phyloP scores from a whole-genome alignment of 2,797 vertebrate genomes.

The Potorous gilbertii region DNA sequence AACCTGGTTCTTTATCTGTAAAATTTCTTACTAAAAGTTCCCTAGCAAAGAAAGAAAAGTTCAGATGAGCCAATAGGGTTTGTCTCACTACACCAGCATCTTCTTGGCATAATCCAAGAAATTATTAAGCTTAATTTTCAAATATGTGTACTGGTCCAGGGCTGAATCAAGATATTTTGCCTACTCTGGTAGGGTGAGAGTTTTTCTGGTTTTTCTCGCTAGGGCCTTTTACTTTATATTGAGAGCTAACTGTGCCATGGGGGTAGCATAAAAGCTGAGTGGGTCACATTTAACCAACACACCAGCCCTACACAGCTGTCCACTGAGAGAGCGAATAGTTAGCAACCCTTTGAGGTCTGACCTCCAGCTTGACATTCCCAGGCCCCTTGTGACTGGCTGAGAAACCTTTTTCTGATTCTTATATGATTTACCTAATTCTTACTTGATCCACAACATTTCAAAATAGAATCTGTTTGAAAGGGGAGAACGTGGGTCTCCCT shows the following conservation, averaged over 20 bases:
- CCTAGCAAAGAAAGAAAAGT: background rate
- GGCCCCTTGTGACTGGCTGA: background rate
- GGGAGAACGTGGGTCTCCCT: background rate
- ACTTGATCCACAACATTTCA: background rate
- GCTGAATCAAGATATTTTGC: background rate
- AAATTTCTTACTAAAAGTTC: background rate
- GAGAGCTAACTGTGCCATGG: background rate
- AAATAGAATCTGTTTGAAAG: background rate
- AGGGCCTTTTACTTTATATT: background rate
- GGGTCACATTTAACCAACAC: background rate
- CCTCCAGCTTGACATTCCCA: background rate
- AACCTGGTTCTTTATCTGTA: background rate
- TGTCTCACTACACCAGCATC: background rate
- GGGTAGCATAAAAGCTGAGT: background rate
- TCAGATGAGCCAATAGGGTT: background rate
- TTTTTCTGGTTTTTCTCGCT: background rate
- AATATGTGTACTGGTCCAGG: background rate
- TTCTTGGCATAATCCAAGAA: background rate
- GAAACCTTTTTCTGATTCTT: background rate
- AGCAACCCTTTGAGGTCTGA: background rate
- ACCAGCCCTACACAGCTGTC: background rate
- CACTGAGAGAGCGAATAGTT: background rate
- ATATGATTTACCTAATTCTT: background rate
- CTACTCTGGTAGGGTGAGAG: background rate
- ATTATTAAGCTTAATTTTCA: background rate